phyloP scores from a whole-genome alignment of 2,888 invertebrate species.

The Andrena fulva region DNA sequence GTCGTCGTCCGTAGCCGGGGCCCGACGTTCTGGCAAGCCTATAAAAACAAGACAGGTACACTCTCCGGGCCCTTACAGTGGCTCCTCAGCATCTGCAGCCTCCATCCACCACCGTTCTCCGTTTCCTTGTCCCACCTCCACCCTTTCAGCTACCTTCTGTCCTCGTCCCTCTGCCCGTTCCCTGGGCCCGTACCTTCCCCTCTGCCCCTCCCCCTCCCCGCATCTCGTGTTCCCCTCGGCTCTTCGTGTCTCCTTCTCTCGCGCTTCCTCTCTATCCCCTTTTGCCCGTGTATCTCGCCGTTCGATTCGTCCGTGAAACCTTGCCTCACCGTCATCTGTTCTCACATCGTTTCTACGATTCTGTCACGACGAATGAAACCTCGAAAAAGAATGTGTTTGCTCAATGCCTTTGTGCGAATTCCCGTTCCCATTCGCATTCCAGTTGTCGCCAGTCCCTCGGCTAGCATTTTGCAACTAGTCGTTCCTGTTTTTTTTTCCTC shows the following conservation, averaged over 20 bases:
- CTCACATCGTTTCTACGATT: slow-evolving; percentile 75
- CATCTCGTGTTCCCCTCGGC: slow-evolving; percentile 16
- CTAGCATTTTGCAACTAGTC: slow-evolving; percentile 58
- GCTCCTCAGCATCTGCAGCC: slow-evolving; percentile 82
- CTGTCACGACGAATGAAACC: slow-evolving; percentile 71
- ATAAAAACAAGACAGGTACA: slow-evolving; percentile 85
- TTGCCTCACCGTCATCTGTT: slow-evolving; percentile 72
- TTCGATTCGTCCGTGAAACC: slow-evolving; percentile 73
- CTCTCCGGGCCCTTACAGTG: slow-evolving; percentile 84
- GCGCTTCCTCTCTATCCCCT: slow-evolving; percentile 8
- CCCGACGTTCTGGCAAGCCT: slow-evolving; percentile 82
- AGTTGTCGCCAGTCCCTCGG: slow-evolving; percentile 55
- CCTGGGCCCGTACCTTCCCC: slow-evolving; percentile 23
- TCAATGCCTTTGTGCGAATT: slow-evolving; percentile 71
- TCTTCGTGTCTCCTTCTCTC: slow-evolving; percentile 7
- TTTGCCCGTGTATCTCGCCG: slow-evolving; percentile 60
- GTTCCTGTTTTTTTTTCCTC: slow-evolving; percentile 16
- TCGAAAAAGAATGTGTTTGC: slow-evolving; percentile 72
- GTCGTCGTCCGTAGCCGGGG: slow-evolving; percentile 75
- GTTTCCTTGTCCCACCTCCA: slow-evolving; percentile 70
- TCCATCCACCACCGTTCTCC: slow-evolving; percentile 75
- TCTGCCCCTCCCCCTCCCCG: slow-evolving; percentile 11
- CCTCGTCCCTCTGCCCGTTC: slow-evolving; percentile 31
- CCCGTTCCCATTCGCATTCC: slow-evolving; percentile 67
- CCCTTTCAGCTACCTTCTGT: slow-evolving; percentile 53